A percentile compares a stretch with the other conserved stretches of the same genome.
Conservation (phyloP, 1,140 invertebrate genomes). For the Dryas iulia region DNA sequence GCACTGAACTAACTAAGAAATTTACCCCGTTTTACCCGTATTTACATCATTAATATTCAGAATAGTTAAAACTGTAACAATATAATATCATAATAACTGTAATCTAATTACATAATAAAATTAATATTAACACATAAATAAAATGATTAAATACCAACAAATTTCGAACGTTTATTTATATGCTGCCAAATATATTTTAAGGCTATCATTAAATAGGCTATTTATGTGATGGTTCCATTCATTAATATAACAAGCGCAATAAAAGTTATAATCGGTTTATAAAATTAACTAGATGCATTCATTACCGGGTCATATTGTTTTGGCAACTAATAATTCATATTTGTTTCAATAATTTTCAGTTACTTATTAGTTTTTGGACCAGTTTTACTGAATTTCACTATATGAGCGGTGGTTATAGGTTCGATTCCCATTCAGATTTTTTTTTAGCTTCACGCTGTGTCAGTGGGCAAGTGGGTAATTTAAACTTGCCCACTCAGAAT, state of each 20-base stretch:
- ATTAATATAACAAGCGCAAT: slow-evolving; percentile 12
- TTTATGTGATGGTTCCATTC: slow-evolving; percentile 12
- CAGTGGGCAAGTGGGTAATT: no score
- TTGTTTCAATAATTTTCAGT: neutral
- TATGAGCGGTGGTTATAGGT: no score
- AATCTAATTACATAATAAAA: neutral
- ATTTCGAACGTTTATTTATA: neutral
- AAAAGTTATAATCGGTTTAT: slow-evolving; percentile 15
- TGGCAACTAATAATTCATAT: slow-evolving; percentile 3
- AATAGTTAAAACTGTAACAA: no score
- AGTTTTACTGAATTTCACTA: no score
- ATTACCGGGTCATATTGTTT: slow-evolving; percentile 6
- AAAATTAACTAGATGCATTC: slow-evolving; percentile 8
- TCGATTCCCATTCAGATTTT: no score
- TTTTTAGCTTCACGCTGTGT: no score
- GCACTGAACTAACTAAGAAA: no score
- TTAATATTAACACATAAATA: neutral
- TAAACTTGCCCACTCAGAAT: no score
- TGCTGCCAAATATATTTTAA: slow-evolving; percentile 5
- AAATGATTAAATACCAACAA: slow-evolving; percentile 1
- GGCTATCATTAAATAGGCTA: slow-evolving; percentile 2
- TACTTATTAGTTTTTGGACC: neutral
- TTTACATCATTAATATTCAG: no score
- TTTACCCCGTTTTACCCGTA: no score
- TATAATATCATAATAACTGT: neutral